Conservation (phyloP, 1,140 invertebrate genomes). For the Lordiphosa collinella region DNA sequence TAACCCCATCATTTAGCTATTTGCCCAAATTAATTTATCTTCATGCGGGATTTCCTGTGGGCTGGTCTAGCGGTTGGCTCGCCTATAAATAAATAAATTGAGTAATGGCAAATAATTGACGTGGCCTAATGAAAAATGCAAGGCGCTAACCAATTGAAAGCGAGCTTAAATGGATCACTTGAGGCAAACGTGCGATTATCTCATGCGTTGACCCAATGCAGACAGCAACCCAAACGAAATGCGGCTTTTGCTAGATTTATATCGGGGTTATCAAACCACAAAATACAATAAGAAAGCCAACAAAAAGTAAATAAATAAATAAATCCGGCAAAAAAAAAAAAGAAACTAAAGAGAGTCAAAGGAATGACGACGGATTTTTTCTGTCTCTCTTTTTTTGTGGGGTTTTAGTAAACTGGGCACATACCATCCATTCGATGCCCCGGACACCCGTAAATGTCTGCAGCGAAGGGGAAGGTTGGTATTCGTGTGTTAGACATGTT, state of each 20-base stretch:
- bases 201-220: conserved; percentile 22
- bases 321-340: conserved; percentile 11
- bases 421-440: conserved; percentile 25
- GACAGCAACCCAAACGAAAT: conserved; percentile 20
- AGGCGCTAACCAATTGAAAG: conserved; percentile 48
- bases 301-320: conserved; percentile 16
- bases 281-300: conserved; percentile 34
- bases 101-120: conserved; percentile 72
- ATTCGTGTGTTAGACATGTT: too few species aligned
- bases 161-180: conserved; percentile 13
- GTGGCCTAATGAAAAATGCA: conserved; percentile 51
- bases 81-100: conserved; percentile 70
- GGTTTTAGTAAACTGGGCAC: conserved; percentile 43
- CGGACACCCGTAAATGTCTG: too few species aligned
- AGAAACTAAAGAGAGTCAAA: conserved; percentile 1
- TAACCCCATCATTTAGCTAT: conserved; percentile 55
- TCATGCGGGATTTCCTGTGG: conserved; percentile 21
- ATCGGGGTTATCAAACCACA: conserved; percentile 53
- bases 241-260: conserved; percentile 65
- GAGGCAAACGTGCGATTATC: conserved; percentile 35
- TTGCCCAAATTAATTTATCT: conserved; percentile 65
- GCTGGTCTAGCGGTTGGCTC: background rate
- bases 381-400: conserved; percentile 2
- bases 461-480: too few species aligned
- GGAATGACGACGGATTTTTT: conserved; percentile 2